Percentiles rank a stretch among this genome's conserved stretches.
Evolutionary conservation across 2,888 invertebrate genomes (phyloP).

Genomic region (Tetragonula carbonaria): DNA sequence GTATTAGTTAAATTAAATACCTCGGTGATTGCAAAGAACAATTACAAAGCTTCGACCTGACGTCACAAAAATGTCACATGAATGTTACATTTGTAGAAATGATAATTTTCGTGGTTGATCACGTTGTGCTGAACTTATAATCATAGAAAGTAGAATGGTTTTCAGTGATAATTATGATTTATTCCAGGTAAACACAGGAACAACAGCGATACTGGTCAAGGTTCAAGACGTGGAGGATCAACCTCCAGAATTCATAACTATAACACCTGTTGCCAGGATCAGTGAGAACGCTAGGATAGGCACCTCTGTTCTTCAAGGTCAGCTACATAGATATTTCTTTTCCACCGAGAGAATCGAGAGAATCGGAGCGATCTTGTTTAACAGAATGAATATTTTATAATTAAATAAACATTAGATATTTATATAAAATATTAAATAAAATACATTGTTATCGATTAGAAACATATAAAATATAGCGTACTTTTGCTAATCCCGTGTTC

Average conservation of each 20-base stretch:
- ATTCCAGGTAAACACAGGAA: conserved; percentile 92
- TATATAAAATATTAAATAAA: too few relatives aligned
- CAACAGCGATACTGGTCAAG: conserved; percentile 94
- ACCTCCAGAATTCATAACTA: conserved; percentile 95
- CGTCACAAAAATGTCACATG: too few relatives aligned
- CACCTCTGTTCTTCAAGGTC: conserved; percentile 93
- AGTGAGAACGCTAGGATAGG: conserved; percentile 94
- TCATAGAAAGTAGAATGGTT: not conserved
- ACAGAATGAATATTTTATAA: too few relatives aligned
- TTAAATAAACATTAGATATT: too few relatives aligned
- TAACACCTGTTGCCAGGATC: conserved; percentile 94
- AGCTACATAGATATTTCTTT: conserved; percentile 3
- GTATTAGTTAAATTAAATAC: not conserved
- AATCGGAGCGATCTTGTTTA: too few relatives aligned
- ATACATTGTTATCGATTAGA: too few relatives aligned
- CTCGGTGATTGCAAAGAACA: not conserved
- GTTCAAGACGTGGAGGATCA: conserved; percentile 96
- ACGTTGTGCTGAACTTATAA: not conserved
- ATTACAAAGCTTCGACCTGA: too few relatives aligned
- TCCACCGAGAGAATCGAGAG: not conserved
- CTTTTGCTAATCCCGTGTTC: too few relatives aligned
- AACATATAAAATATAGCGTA: too few relatives aligned
- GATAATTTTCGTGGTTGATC: not conserved
- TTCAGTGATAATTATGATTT: conserved; percentile 29
- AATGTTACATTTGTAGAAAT: not conserved